Evolutionary conservation across 2,888 invertebrate genomes (phyloP), one percentile per base, ranked within the genome.

Genomic region (Drosophila mimica): DNA sequence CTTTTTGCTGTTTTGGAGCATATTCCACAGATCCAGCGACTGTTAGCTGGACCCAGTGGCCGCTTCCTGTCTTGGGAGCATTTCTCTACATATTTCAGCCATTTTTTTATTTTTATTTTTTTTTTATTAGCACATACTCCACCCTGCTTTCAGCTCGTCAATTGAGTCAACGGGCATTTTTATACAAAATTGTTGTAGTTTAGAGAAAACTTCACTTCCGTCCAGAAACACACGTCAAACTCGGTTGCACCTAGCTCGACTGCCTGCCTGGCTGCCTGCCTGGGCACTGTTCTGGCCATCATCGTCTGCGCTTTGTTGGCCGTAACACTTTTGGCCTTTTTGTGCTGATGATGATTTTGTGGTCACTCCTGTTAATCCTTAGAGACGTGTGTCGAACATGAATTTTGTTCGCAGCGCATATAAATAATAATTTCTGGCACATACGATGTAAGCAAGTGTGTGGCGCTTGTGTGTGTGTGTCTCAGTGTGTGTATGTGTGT

Each of bases 371-470:
- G 90, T 91, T 92, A 91, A 91, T 92, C 92, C 91, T 91, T 87
- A 71, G 92, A 91, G 92, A 92, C 91, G 91, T 91, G 92, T 92
- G 92, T 91, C 92, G 91, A 91, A 92, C 91, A 92, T 90, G 91
- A 91, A 92, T 81, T 91, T 88, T 81, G 82, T 89, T 90, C 82
- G 85, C 91, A 85, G 82, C 81, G 82, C 88, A 91, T 88, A 91
- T 91, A 91, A 91, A 91, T 91, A 91, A 91, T 91, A 91, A 91
- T 91, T 91, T 87, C 81, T 85, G 82, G 79, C 87, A 79, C 86
- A 84, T 17, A 34, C 53, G 25, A 25, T 48, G 51, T 51, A n/a
- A n/a, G 20, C 33, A 53, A 33, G n/a, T 40, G 40, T 40, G 25
- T 8, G 46, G 25, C 15, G 7, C 25, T 46, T 73, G 54, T 25